Percentiles rank a stretch among this genome's conserved stretches.
Conservation (phyloP, 2,113 vertebrate species). For the Galbula dea region DNA sequence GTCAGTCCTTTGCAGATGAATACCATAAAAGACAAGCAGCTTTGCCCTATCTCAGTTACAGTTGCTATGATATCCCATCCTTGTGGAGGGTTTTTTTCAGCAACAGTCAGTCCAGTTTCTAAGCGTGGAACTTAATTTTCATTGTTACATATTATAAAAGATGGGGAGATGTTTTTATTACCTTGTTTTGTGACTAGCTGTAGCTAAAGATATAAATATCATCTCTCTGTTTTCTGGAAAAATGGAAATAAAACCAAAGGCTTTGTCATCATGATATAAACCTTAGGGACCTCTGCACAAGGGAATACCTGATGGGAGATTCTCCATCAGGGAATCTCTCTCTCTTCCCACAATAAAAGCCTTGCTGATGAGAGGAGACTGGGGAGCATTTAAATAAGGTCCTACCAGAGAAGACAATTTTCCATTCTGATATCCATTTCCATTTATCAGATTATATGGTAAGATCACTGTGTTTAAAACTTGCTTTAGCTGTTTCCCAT, state of each 20-base stretch:
- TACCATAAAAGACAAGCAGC: background rate
- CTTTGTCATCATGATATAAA: background rate
- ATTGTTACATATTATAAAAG: background rate
- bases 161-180: background rate
- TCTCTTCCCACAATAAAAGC: background rate
- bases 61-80: background rate
- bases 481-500: background rate
- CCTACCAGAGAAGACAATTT: background rate
- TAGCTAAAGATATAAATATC: background rate
- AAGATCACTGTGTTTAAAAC: background rate
- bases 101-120: background rate
- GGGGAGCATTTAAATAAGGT: background rate
- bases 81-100: background rate
- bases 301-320: background rate
- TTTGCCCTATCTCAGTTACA: conserved; percentile 7
- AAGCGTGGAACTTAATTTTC: background rate
- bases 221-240: background rate
- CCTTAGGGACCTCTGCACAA: background rate
- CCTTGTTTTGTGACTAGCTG: background rate
- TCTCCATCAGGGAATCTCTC: background rate
- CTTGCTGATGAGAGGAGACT: background rate
- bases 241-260: background rate
- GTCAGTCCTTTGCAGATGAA: background rate
- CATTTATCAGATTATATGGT: too few species aligned
- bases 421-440: background rate